phyloP scores from a whole-genome alignment of 2,113 vertebrate species.

The Urocitellus parryii region DNA sequence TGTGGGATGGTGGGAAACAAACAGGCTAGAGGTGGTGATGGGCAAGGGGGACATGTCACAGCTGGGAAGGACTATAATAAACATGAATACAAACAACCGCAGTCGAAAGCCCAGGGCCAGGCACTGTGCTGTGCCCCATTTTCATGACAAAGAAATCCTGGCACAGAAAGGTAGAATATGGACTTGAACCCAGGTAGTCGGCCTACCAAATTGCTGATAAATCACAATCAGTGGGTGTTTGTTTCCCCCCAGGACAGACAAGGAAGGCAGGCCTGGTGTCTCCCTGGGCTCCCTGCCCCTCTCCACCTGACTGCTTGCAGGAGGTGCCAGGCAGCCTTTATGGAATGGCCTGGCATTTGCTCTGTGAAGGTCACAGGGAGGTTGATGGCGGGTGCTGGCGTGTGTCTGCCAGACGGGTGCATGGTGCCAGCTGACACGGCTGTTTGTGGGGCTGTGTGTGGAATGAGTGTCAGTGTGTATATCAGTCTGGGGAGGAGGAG shows the following conservation, averaged over 20 bases:
- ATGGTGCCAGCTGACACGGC: constrained; percentile 61
- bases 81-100: background rate
- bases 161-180: background rate
- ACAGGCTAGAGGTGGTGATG: background rate
- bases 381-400: constrained; percentile 2
- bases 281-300: background rate
- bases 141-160: constrained; percentile 17
- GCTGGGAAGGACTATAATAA: background rate
- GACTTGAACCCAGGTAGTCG: background rate
- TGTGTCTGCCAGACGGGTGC: constrained; percentile 1
- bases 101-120: background rate
- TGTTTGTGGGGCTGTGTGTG: background rate
- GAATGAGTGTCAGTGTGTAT: background rate
- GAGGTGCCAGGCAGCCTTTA: constrained; percentile 58
- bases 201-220: background rate
- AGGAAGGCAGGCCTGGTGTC: background rate
- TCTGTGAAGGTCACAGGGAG: constrained; percentile 74
- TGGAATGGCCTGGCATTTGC: constrained; percentile 67
- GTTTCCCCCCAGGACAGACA: background rate
- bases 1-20: background rate
- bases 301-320: background rate
- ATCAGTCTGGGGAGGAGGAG: background rate
- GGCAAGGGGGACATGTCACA: background rate
- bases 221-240: background rate
- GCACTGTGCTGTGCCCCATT: background rate